Percentiles rank a stretch among this genome's conserved stretches.
Conservation (phyloP, 2,888 invertebrate species). For the Epicampocera succincta region DNA sequence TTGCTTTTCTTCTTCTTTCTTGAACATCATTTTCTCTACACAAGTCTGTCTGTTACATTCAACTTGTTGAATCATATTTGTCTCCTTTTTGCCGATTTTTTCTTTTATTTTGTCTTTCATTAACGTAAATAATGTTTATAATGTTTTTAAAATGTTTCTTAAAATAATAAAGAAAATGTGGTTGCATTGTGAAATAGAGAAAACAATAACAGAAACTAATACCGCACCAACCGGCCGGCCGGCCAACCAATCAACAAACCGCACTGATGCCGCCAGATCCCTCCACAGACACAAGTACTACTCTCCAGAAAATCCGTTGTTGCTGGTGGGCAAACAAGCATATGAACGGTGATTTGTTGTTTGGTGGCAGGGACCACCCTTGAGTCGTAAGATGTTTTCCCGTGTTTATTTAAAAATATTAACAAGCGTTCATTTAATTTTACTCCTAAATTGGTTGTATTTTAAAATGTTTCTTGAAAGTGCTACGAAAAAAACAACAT, state of each 20-base stretch:
- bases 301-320: slow-evolving; percentile 13
- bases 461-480: slow-evolving; percentile 29
- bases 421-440: slow-evolving; percentile 21
- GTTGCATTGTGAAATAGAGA: slow-evolving; percentile 66
- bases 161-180: slow-evolving; percentile 63
- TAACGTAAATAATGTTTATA: slow-evolving; percentile 9
- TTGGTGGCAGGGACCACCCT: slow-evolving; percentile 59
- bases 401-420: slow-evolving; percentile 39
- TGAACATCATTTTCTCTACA: background rate
- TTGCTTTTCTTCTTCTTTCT: slow-evolving; percentile 17
- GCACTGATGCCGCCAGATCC: slow-evolving; percentile 34
- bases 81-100: slow-evolving; percentile 21
- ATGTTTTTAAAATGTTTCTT: slow-evolving; percentile 64
- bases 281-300: slow-evolving; percentile 10
- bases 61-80: slow-evolving; percentile 17
- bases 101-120: slow-evolving; percentile 3
- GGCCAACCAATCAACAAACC: slow-evolving; percentile 15
- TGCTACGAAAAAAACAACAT: slow-evolving; percentile 44
- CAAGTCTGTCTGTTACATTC: slow-evolving; percentile 20
- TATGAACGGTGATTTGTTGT: background rate
- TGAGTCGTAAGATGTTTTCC: slow-evolving; percentile 34
- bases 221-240: slow-evolving; percentile 20
- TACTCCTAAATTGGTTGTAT: slow-evolving; percentile 11
- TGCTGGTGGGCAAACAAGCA: slow-evolving; percentile 49
- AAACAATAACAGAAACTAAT: slow-evolving; percentile 72